phyloP scores from a whole-genome alignment of 1,140 invertebrate genomes.

The Pogonomyrmex barbatus region DNA sequence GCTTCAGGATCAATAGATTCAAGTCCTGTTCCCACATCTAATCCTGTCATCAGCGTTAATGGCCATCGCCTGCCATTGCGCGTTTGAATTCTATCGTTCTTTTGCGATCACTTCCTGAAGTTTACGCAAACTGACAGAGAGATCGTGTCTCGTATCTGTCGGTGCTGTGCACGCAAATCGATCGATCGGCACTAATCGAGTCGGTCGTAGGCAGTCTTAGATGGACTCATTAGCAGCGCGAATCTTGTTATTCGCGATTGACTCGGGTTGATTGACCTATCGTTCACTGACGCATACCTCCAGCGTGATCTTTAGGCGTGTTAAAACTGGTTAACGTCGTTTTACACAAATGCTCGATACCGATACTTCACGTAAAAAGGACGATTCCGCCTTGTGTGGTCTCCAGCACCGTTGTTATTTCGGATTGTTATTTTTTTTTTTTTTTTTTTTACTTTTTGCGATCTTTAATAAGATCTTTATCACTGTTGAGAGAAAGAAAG shows the following conservation, averaged over 20 bases:
- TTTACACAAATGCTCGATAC: constrained; percentile 80
- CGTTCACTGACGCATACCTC: constrained; percentile 45
- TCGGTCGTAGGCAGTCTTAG: constrained; percentile 30
- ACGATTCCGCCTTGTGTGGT: constrained; percentile 49
- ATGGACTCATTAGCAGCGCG: constrained; percentile 29
- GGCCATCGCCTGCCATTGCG: background rate
- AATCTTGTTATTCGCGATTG: constrained; percentile 62
- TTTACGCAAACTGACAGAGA: constrained; percentile 25
- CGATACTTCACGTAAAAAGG: constrained; percentile 73
- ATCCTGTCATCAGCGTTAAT: background rate
- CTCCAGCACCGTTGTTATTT: constrained; percentile 2
- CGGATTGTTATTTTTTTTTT: background rate
- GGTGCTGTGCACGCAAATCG: background rate
- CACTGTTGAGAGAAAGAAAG: background rate
- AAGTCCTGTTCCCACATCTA: background rate
- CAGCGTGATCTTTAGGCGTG: constrained; percentile 74
- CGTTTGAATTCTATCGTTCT: constrained; percentile 26
- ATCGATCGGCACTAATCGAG: constrained; percentile 56
- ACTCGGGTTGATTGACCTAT: constrained; percentile 75
- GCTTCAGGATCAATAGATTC: background rate
- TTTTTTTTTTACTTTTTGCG: constrained; percentile 18
- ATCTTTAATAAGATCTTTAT: background rate
- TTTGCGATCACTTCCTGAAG: constrained; percentile 28
- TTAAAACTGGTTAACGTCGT: constrained; percentile 82
- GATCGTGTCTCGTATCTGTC: constrained; percentile 10